Evolutionary conservation across 2,888 invertebrate species (phyloP).

Genomic region (Acanthoscelides obtectus): DNA sequence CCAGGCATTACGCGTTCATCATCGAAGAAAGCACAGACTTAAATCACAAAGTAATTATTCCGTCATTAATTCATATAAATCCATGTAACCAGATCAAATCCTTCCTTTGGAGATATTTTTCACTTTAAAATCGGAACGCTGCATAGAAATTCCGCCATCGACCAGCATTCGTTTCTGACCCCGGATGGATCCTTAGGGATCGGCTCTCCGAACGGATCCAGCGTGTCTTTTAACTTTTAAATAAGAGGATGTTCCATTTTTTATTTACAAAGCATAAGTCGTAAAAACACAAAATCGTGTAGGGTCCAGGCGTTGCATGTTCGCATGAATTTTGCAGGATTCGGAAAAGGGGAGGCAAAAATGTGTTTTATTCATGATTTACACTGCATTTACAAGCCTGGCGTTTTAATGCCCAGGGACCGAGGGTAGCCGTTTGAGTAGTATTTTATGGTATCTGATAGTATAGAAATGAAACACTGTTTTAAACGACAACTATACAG

Average conservation of each 20-base stretch:
- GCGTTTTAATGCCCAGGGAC: background rate
- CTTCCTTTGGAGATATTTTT: background rate
- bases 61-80: no score
- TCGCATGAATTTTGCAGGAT: background rate
- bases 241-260: constrained; percentile 5
- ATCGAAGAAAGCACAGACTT: no score
- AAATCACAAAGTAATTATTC: no score
- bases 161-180: background rate
- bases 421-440: background rate
- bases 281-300: constrained; percentile 4
- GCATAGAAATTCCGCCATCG: background rate
- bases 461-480: no score
- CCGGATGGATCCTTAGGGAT: background rate
- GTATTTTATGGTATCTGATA: no score
- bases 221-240: constrained; percentile 6
- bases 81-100: background rate
- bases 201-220: background rate
- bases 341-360: background rate
- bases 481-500: no score
- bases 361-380: background rate
- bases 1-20: no score
- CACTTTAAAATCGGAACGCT: background rate
- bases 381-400: background rate
- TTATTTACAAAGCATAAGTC: constrained; percentile 5
- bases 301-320: background rate